Conservation (phyloP, 2,113 vertebrate species). For the Syngnathus scovelli region DNA sequence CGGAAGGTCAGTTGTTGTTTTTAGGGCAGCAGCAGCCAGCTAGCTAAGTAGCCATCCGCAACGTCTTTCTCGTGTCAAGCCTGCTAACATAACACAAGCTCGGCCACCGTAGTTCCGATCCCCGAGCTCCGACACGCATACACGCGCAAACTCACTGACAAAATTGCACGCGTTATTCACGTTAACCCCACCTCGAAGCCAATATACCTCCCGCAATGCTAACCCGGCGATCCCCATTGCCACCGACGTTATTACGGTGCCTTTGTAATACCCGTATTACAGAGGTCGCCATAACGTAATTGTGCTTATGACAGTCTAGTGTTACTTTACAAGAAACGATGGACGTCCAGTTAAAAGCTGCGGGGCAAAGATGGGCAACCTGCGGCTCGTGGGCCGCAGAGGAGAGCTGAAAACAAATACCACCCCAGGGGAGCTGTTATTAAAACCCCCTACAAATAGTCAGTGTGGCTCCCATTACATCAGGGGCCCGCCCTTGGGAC, state of each 20-base stretch:
- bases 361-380: neutral
- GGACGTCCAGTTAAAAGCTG: neutral
- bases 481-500: conserved; percentile 53
- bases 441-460: neutral
- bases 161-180: conserved; percentile 9
- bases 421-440: neutral
- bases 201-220: conserved; percentile 26
- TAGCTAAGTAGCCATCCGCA: conserved; percentile 59
- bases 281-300: neutral
- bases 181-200: conserved; percentile 29
- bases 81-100: conserved; percentile 24
- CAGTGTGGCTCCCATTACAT: neutral
- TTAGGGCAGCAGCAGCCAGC: conserved; percentile 63
- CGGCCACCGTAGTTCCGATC: conserved; percentile 23
- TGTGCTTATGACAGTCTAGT: neutral
- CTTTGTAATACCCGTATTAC: neutral
- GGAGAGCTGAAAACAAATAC: neutral
- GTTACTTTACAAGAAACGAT: too few relatives aligned
- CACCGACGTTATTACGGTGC: neutral
- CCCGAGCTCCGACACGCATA: neutral
- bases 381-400: neutral
- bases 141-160: conserved; percentile 1
- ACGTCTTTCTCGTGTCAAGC: conserved; percentile 67
- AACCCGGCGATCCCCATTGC: conserved; percentile 9
- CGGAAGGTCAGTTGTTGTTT: conserved; percentile 80